Conservation (phyloP, 2,113 vertebrate genomes). For the Pithys albifrons region DNA sequence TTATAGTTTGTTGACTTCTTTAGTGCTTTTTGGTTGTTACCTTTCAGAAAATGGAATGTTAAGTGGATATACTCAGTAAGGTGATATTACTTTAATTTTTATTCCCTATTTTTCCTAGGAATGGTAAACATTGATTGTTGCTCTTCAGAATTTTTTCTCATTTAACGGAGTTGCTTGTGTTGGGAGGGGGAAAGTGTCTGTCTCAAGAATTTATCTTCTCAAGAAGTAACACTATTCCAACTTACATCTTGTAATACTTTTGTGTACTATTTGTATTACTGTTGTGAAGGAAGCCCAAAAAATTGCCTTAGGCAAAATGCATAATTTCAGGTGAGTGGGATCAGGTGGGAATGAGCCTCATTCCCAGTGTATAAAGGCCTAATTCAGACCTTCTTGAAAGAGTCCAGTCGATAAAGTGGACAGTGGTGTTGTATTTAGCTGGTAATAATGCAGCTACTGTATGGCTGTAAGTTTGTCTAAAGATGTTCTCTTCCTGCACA, state of each 20-base stretch:
- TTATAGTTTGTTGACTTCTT: slow-evolving; percentile 53
- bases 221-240: neutral
- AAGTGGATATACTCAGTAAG: neutral
- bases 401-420: neutral
- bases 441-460: neutral
- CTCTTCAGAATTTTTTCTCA: neutral
- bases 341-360: neutral
- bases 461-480: neutral
- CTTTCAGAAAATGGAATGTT: slow-evolving; percentile 14
- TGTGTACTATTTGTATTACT: neutral
- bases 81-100: neutral
- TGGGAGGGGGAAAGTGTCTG: neutral
- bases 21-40: slow-evolving; percentile 15
- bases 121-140: neutral
- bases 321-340: neutral
- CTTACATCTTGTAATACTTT: neutral
- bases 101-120: neutral
- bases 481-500: neutral
- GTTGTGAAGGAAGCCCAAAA: neutral
- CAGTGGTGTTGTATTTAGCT: neutral
- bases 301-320: neutral
- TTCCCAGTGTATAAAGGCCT: neutral
- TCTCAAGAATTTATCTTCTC: neutral
- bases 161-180: neutral
- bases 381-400: neutral